Percentiles rank a stretch among this genome's conserved stretches.
Evolutionary conservation across 2,797 vertebrate genomes (phyloP).

Genomic region (Graptemys geographica): DNA sequence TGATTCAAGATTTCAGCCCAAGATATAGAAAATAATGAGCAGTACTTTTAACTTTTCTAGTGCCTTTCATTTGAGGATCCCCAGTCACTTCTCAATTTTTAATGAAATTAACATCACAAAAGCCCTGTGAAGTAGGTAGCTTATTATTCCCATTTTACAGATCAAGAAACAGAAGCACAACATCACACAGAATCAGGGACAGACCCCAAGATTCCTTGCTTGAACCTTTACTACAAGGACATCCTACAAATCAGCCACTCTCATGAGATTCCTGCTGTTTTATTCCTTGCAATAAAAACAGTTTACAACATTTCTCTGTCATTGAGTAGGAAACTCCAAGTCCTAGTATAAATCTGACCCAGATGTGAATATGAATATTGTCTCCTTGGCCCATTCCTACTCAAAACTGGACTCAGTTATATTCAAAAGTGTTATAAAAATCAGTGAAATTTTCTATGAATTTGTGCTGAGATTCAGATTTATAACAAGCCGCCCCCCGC

Average conservation of each 20-base stretch:
- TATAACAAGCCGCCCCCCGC: not conserved
- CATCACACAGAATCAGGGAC: not conserved
- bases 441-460: not conserved
- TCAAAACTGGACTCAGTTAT: slow-evolving; percentile 3
- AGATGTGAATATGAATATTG: not conserved
- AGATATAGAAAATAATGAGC: not conserved
- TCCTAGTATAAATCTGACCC: not conserved
- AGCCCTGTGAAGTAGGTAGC: not conserved
- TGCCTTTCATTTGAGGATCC: no score
- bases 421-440: not conserved
- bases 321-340: not conserved
- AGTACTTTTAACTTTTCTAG: not conserved
- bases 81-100: no score
- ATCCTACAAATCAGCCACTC: not conserved
- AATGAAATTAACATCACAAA: no score
- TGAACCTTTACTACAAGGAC: not conserved
- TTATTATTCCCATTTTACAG: not conserved
- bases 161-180: not conserved
- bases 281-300: not conserved
- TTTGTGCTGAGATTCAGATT: not conserved
- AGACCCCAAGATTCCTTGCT: not conserved
- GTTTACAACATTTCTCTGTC: not conserved
- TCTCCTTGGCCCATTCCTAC: not conserved
- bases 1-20: not conserved
- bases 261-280: not conserved